These are phyloP conservation scores for Gymnoscelis rufifasciata DNA, from an alignment of 2,888 invertebrate species.

Conservation along the genomic window DNA sequence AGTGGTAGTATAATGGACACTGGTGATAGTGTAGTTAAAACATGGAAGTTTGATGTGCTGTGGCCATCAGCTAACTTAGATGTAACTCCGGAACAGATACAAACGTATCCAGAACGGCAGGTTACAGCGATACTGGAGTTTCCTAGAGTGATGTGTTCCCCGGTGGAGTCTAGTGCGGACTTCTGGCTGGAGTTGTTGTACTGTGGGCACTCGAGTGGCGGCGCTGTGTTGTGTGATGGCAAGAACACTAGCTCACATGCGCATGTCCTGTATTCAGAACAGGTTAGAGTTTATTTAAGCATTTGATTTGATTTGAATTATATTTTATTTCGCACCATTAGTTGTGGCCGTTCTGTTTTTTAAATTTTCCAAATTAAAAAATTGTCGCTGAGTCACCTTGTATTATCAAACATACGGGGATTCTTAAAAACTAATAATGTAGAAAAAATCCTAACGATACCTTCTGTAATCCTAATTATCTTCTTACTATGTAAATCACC, in stretches of 20 bases:
- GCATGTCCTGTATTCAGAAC: constrained; percentile 86
- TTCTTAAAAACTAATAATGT: no score
- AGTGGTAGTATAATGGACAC: constrained; percentile 63
- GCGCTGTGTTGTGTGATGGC: constrained; percentile 84
- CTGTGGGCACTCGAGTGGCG: constrained; percentile 84
- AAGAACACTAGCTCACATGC: constrained; percentile 76
- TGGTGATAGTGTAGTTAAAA: constrained; percentile 63
- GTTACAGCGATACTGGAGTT: constrained; percentile 87
- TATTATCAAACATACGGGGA: no score
- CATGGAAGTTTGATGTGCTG: constrained; percentile 85
- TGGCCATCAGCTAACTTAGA: constrained; percentile 88
- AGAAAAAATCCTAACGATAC: no score
- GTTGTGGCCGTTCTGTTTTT: no score
- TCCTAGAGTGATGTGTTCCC: constrained; percentile 83
- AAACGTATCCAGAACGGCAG: constrained; percentile 87
- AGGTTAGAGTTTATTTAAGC: no score
- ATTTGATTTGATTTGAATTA: no score
- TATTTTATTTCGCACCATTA: no score
- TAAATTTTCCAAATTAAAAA: no score
- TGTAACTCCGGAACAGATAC: constrained; percentile 86
- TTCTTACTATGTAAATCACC: no score
- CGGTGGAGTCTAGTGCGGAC: constrained; percentile 81
- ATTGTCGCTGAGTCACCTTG: no score
- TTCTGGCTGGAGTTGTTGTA: constrained; percentile 89
- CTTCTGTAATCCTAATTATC: no score